Base-by-base conservation (phyloP, 2,797 vertebrate species). In the Onychomys leucogaster region DNA sequence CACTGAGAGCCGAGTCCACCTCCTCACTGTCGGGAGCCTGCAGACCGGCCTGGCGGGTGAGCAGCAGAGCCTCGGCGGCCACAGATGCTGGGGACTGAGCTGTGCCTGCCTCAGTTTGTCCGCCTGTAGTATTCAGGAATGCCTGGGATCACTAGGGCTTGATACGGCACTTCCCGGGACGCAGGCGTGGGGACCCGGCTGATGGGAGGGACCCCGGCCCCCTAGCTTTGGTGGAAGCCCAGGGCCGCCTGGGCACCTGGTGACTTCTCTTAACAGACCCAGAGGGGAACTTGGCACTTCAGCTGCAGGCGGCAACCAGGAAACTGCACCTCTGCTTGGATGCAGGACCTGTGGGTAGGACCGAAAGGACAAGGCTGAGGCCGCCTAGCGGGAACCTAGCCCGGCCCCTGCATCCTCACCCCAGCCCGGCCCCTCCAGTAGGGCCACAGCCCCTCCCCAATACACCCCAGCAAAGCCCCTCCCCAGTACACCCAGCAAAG, bases 281-380 rank as follows among this genome's bases (percentile, higher is more conserved):
- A 0, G 9, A 67, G 8, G 73, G 80, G 43, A 92, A 59, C 61
- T 19, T 13, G 0, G 17, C 5, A 8, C 41, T 6, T 1, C 90
- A 95, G 9, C 46, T 96, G 23, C 96, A 95, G 29, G 77, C 11
- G 0, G 94, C 96, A 49, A 81, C 95, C 14, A 82, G 73, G 46
- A 94, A 34, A 1, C 88, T 98, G 29, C n/a, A 3, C 86, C 89
- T 91, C 6, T 98, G 97, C 61, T 90, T 98, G 96, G 78, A 96
- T 4, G 5, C 61, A 0, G 80, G 85, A 11, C 90, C 92, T 21
- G 49, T 49, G 82, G 97, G 97, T 98, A 97, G 65, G 97, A 59
- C 14, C 13, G 14, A 49, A 46, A 41, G 25, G 13, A n/a, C 46
- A 67, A 16, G 32, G 23, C 32, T 69, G 23, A 41, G 49, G n/a